phyloP scores from a whole-genome alignment of 2,113 vertebrate species.

The Semicossyphus pulcher region DNA sequence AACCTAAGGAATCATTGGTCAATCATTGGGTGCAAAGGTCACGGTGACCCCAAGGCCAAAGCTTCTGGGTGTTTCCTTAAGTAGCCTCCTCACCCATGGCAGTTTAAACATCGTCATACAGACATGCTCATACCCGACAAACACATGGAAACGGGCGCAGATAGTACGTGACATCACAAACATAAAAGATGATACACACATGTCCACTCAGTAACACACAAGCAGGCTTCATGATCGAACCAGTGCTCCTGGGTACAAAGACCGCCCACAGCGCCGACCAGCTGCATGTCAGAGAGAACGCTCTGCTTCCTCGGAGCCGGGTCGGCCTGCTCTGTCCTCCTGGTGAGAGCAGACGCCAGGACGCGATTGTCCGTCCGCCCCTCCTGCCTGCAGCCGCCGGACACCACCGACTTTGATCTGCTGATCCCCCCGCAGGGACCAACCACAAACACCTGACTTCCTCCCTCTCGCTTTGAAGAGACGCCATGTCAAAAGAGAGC shows the following conservation, averaged over 20 bases:
- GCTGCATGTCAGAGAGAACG: background rate
- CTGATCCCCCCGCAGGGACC: background rate
- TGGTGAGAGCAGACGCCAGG: background rate
- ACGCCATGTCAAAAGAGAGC: background rate
- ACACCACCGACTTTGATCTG: constrained; percentile 32
- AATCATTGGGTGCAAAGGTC: no score
- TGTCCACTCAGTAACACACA: no score
- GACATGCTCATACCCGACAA: no score
- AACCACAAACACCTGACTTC: constrained; percentile 16
- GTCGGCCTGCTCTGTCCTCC: constrained; percentile 1
- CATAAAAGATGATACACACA: no score
- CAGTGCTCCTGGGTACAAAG: background rate
- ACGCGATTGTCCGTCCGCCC: background rate
- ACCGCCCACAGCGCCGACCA: constrained; percentile 2
- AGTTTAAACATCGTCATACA: no score
- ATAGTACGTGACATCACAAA: no score
- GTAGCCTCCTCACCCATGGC: no score
- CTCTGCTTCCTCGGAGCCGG: background rate
- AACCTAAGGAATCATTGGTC: no score
- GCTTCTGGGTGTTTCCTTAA: no score
- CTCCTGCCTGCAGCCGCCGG: constrained; percentile 10
- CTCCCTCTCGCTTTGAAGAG: constrained; percentile 18
- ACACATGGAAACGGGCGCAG: no score
- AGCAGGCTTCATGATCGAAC: background rate
- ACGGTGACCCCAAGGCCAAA: no score